Base-by-base conservation (phyloP, 2,797 vertebrate genomes). In the Chromobotia macracanthus region DNA sequence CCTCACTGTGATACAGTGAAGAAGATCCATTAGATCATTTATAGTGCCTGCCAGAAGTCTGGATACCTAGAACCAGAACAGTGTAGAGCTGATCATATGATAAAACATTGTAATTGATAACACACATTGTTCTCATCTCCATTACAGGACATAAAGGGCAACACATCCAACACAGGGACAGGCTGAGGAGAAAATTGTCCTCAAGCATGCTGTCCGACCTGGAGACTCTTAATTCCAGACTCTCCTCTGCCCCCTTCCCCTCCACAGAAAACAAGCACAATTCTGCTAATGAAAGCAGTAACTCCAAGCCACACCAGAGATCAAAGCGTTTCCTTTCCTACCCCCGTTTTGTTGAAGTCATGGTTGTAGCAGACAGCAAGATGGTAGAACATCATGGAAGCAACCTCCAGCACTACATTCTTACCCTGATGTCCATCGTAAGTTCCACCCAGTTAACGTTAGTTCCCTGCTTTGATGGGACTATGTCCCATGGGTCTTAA, bases 371-470 rank as follows among this genome's bases (percentile, higher is more conserved):
- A 69, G 98, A 99, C 92, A 95, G 92, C 91, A 98, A 95, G 90
- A 99, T 99, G 98, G 95, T 97, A n/a, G 94, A 95, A 80, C 96
- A 97, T 91, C 98, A 99, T 0, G 95, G 97, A 89, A 92, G 94
- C 89, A 97, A 97, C 88, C 94, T 99, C 19, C 97, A 99, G 87
- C 96, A 99, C 93, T 99, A 99, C 87, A 93, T 99, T 83, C 92
- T 99, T 85, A 99, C 97, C 0, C 87, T 99, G 56, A 99, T 99
- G 97, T 97, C 98, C 78, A 98, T 99, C 89, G 98, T 99, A 95
- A 98, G 98, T 98, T 89, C 71, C 51, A 18, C 28, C 73, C 51
- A 44, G 13, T 75, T 15, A 13, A 53, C 60, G 0, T 11, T 16
- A 53, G 23, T 51, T 25, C 65, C 41, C 9, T 68, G 58, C 61